Base-by-base conservation (phyloP, 2,888 invertebrate species). In the Apamea monoglypha region DNA sequence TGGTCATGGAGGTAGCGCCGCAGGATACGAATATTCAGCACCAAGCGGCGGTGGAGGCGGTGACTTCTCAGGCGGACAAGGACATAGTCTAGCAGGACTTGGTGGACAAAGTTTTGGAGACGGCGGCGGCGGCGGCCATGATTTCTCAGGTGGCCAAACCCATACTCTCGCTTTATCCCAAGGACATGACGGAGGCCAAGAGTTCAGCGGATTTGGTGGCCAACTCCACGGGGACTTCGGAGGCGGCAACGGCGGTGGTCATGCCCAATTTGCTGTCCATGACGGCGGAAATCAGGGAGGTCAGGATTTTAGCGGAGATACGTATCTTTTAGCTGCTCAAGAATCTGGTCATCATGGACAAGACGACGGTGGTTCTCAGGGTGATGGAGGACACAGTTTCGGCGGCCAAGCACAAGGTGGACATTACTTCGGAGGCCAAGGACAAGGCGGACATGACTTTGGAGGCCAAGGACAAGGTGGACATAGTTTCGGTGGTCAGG, bases 271-370 rank as follows among this genome's bases (percentile, higher is more conserved):
- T 36, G 77, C 83, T 12, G 44, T 74, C 3, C 90, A 90, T 29
- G 87, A 88, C 14, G 88, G 89, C 7, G 90, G 90, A 8, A 72
- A 84, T 61, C 90, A 91, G 7, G 90, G 89, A 74, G 92, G 91
- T 4, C 92, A 92, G 29, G 89, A 89, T 40, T 92, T 92, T 70
- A 91, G 91, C 6, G 95, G 95, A 1, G 96, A 96, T 80, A 94
- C 96, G 3, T 96, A 96, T 74, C 87, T 96, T 3, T 95, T 95
- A 93, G 97, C 95, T 18, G 95, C 94, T 81, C 96, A 96, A 70
- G 95, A 95, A 67, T 92, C 93, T 12, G 94, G 95, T 2, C 87
- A 89, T 63, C 93, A 95, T 40, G 91, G 87, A 3, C 86, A 88
- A 12, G 88, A 75, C 4, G 87, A 88, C 61, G 79, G 87, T 44